Conservation (phyloP, 92 coral and sea anemone species). For the Anthopleura xanthogrammica region DNA sequence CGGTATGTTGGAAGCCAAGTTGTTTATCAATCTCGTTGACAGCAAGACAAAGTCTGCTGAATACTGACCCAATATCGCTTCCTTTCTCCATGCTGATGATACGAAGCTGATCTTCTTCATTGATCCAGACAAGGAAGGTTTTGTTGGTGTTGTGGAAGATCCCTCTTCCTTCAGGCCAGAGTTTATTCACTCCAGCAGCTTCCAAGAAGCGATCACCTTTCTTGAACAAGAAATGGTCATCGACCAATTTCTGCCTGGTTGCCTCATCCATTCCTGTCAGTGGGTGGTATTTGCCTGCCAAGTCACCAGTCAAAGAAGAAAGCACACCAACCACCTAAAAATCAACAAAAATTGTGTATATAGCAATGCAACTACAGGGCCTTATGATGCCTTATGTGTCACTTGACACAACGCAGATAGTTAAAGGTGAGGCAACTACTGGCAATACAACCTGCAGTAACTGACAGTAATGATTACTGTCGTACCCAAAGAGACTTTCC, state of each 20-base stretch:
- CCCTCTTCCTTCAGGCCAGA: slow-evolving; percentile 95
- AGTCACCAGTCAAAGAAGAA: slow-evolving; percentile 65
- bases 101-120: slow-evolving; percentile 94
- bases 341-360: neutral
- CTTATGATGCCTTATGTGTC: too few species aligned
- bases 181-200: slow-evolving; percentile 74
- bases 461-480: too few species aligned
- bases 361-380: neutral
- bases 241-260: slow-evolving; percentile 60
- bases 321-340: slow-evolving; percentile 59
- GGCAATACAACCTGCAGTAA: too few species aligned
- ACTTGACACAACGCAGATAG: too few species aligned
- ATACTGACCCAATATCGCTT: slow-evolving; percentile 76
- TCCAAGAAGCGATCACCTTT: slow-evolving; percentile 86
- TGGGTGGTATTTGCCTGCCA: slow-evolving; percentile 71
- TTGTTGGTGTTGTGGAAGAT: slow-evolving; percentile 89
- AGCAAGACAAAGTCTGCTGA: slow-evolving; percentile 41
- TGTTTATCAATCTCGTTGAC: slow-evolving; percentile 81
- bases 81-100: slow-evolving; percentile 90
- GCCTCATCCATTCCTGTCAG: slow-evolving; percentile 75
- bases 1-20: slow-evolving; percentile 75
- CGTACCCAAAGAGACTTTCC: too few species aligned
- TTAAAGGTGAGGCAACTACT: too few species aligned
- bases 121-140: slow-evolving; percentile 93
- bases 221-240: slow-evolving; percentile 80